phyloP scores from a whole-genome alignment of 2,113 vertebrate species.

The Tor tambroides region DNA sequence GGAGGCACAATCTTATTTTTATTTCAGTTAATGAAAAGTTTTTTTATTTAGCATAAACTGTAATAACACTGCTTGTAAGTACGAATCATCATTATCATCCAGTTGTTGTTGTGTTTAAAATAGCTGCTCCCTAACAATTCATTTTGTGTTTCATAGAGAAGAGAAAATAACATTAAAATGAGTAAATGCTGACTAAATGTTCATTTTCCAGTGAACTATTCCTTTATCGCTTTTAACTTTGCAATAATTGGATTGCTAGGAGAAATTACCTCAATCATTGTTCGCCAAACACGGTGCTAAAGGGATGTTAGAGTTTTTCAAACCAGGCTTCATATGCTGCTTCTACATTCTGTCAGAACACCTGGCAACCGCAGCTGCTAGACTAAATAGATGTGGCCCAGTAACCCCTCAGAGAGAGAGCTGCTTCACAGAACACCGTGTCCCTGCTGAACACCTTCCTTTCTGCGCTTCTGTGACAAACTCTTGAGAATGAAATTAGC shows the following conservation, averaged over 20 bases:
- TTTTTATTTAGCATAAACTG: not conserved
- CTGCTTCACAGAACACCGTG: slow-evolving; percentile 29
- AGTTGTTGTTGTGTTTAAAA: not conserved
- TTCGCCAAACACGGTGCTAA: slow-evolving; percentile 49
- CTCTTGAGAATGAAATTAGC: slow-evolving; percentile 43
- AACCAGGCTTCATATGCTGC: slow-evolving; percentile 13
- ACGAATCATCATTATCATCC: not conserved
- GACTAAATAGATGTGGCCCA: slow-evolving; percentile 34
- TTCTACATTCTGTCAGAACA: slow-evolving; percentile 18
- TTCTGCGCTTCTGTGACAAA: slow-evolving; percentile 11
- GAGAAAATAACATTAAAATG: not conserved
- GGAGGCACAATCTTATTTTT: not conserved
- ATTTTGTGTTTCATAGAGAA: not conserved
- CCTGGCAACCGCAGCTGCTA: slow-evolving; percentile 26
- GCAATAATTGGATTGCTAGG: slow-evolving; percentile 63
- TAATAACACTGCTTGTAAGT: not conserved
- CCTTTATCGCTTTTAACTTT: slow-evolving; percentile 59
- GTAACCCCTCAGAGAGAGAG: slow-evolving; percentile 20
- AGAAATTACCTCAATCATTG: slow-evolving; percentile 53
- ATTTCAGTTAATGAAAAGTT: not conserved
- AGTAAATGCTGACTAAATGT: not conserved
- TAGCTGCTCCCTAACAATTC: not conserved
- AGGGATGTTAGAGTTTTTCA: slow-evolving; percentile 6
- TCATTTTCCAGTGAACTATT: not conserved
- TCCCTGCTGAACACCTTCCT: not conserved